Base-by-base conservation (phyloP, 2,888 invertebrate species). In the Teleogryllus oceanicus region DNA sequence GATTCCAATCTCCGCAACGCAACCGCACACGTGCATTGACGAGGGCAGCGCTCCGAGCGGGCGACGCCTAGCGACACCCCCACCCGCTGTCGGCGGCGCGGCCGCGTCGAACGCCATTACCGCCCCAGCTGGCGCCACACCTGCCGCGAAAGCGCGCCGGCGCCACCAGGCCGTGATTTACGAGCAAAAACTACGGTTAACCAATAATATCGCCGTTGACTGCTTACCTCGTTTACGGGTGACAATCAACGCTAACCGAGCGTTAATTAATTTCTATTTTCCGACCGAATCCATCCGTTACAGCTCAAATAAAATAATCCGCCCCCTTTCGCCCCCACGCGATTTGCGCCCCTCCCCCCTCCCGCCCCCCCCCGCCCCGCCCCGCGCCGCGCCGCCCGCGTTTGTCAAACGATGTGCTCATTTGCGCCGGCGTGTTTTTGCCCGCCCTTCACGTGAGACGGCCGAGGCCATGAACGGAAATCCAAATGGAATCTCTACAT, bases 261-360 rank as follows among this genome's bases (percentile, higher is more conserved):
- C 62, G 62, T 62, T 62, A 62, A 62, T 62, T 62, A 62, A 62
- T 62, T 62, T 62, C 62, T 62, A 62, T 62, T 62, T 62, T n/a
- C 16, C 62, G 62, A 62, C 62, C 62, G 62, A 62, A 62, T 62
- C 62, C 62, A 62, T 62, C 62, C 16, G 62, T 62, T 62, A 62
- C 16, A n/a, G 62, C n/a, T 13, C 62, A 62, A 62, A 62, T 62
- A 62, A 62, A 62, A 62, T 62, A 62, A 62, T 62, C 13, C 62
- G 62, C 62, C 80, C 77, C 77, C 77, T 49, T 49, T 77, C 77
- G 49, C 24, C 77, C 49, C 24, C 77, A 49, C 13, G 37, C 77
- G 77, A 77, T 77, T 49, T n/a, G n/a, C 77, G 37, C 49, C 49
- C 37, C 21, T 18, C 49, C 49, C 3, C 12, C 3, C 13, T 4